phyloP scores from a whole-genome alignment of 2,888 invertebrate species.

The Drosophila gaucha region DNA sequence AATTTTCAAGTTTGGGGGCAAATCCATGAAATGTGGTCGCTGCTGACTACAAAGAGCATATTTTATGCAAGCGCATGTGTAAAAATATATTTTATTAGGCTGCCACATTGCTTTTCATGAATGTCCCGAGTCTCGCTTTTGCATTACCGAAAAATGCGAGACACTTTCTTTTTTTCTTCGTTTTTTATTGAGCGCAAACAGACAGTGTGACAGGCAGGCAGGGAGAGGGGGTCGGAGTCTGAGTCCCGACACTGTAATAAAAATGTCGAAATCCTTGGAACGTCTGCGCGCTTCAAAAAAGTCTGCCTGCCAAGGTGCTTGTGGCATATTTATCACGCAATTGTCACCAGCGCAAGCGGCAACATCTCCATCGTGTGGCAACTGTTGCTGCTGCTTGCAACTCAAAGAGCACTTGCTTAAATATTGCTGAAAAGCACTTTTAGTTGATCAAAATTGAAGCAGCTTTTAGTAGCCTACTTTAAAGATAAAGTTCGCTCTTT shows the following conservation, averaged over 20 bases:
- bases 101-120: conserved; percentile 22
- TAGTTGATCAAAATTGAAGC: neutral
- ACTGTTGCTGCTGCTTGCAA: conserved; percentile 41
- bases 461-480: neutral
- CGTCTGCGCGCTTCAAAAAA: conserved; percentile 37
- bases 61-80: conserved; percentile 61
- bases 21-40: conserved; percentile 67
- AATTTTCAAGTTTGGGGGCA: conserved; percentile 60
- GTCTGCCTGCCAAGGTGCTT: conserved; percentile 55
- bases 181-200: conserved; percentile 30
- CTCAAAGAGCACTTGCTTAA: conserved; percentile 12
- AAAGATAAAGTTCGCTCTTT: neutral
- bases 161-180: conserved; percentile 28
- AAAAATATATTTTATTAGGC: conserved; percentile 70
- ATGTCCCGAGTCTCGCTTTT: conserved; percentile 35
- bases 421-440: neutral
- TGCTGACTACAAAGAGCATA: conserved; percentile 63
- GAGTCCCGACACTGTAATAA: conserved; percentile 59
- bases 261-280: conserved; percentile 61
- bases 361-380: conserved; percentile 28
- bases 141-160: conserved; percentile 49
- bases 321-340: conserved; percentile 64
- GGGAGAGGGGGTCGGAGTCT: neutral
- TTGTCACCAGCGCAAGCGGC: conserved; percentile 35
- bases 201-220: conserved; percentile 14